Percentiles rank a stretch among this genome's conserved stretches.
Conservation (phyloP, 2,888 invertebrate genomes). For the Microctonus brassicae region DNA sequence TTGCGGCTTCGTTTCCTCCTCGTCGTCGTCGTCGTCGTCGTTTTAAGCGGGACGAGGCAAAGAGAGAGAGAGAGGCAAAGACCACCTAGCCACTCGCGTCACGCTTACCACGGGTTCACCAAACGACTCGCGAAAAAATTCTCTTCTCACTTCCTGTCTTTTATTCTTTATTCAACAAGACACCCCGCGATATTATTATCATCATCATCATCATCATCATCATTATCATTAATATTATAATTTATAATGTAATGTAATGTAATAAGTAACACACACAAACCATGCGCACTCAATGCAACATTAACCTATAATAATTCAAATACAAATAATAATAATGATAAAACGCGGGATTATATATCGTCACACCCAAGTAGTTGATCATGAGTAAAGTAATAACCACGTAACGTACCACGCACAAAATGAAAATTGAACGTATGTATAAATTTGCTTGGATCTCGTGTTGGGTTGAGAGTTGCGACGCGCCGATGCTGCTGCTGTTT, state of each 20-base stretch:
- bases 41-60: conserved; percentile 4
- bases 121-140: conserved; percentile 12
- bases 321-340: conserved; percentile 10
- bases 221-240: too few species aligned
- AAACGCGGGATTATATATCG: conserved; percentile 41
- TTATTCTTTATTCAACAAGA: not conserved
- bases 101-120: conserved; percentile 27
- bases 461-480: too few species aligned
- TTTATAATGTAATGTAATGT: conserved; percentile 11
- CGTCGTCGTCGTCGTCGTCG: conserved; percentile 7
- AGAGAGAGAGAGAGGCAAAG: conserved; percentile 3
- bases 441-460: conserved; percentile 42
- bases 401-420: conserved; percentile 26
- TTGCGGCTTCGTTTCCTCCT: conserved; percentile 24
- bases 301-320: conserved; percentile 19
- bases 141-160: conserved; percentile 22
- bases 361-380: conserved; percentile 55
- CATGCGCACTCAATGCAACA: conserved; percentile 16
- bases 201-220: too few species aligned
- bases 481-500: conserved; percentile 38
- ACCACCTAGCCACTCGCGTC: conserved; percentile 33
- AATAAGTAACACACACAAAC: too few species aligned
- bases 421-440: conserved; percentile 19
- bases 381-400: conserved; percentile 4
- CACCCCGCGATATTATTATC: not conserved